Conservation (phyloP, 53 echinoderm and acorn worm species). For the Paracentrotus lividus region DNA sequence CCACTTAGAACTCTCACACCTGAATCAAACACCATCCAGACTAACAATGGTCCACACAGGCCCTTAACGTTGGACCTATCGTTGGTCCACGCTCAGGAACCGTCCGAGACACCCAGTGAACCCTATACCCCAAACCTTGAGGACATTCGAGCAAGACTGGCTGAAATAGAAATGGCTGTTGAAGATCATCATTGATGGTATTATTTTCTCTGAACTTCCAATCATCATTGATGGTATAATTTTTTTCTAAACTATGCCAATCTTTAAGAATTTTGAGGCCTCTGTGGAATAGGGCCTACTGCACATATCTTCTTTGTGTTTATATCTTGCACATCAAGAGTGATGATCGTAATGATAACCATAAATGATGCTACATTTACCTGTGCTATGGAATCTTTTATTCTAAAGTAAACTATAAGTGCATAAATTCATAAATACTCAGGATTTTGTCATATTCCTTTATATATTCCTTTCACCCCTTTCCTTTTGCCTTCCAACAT, state of each 20-base stretch:
- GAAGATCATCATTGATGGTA: constrained; percentile 55
- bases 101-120: constrained; percentile 46
- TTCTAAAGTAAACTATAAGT: not conserved
- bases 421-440: constrained; percentile 18
- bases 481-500: not conserved
- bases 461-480: not conserved
- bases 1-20: constrained; percentile 48
- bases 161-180: constrained; percentile 65
- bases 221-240: constrained; percentile 52
- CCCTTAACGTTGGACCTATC: constrained; percentile 45
- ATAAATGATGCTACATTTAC: not conserved
- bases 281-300: not conserved
- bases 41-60: not conserved
- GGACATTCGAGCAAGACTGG: constrained; percentile 57
- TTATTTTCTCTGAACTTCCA: constrained; percentile 33
- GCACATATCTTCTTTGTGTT: not conserved
- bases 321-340: not conserved
- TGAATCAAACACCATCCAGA: not conserved
- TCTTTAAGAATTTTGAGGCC: not conserved
- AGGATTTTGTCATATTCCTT: not conserved
- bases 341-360: not conserved
- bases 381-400: not conserved
- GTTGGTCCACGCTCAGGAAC: not conserved
- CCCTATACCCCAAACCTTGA: constrained; percentile 69
- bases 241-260: not conserved